Conservation (phyloP, 2,797 vertebrate species). For the Loriculus beryllinus region DNA sequence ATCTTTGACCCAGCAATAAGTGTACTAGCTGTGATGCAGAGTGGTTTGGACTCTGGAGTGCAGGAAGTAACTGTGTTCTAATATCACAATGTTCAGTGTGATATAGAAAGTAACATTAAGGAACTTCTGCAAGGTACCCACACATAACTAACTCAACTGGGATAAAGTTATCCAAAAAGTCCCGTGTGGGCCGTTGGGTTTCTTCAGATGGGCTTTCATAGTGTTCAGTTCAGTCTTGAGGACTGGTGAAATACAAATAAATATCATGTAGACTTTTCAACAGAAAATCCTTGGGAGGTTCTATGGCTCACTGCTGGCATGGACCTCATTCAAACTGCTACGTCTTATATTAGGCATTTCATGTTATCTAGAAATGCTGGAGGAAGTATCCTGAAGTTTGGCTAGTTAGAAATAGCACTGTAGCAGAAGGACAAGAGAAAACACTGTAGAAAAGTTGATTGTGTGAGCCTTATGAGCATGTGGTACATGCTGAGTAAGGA, state of each 20-base stretch:
- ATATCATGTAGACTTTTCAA: background rate
- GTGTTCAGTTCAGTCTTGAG: background rate
- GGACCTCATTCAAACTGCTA: background rate
- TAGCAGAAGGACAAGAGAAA: conserved; percentile 16
- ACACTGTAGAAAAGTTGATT: background rate
- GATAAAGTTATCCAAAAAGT: background rate
- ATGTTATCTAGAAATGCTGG: conserved; percentile 3
- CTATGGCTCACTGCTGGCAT: background rate
- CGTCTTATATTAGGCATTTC: background rate
- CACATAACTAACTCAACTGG: background rate
- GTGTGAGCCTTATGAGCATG: background rate
- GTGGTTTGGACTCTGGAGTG: background rate
- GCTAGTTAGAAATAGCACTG: conserved; percentile 3
- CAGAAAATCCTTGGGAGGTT: background rate
- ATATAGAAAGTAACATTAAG: background rate
- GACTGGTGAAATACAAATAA: background rate
- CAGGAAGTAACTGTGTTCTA: background rate
- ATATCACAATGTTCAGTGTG: background rate
- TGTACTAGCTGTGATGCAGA: background rate
- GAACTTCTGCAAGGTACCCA: background rate
- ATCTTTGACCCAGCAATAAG: background rate
- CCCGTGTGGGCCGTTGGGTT: background rate
- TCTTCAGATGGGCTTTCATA: background rate
- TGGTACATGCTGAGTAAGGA: background rate
- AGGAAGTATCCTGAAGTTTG: conserved; percentile 9